A percentile compares a stretch with the other conserved stretches of the same genome.
Evolutionary conservation across 2,113 vertebrate genomes (phyloP).

Genomic region (Leucoraja erinaceus): DNA sequence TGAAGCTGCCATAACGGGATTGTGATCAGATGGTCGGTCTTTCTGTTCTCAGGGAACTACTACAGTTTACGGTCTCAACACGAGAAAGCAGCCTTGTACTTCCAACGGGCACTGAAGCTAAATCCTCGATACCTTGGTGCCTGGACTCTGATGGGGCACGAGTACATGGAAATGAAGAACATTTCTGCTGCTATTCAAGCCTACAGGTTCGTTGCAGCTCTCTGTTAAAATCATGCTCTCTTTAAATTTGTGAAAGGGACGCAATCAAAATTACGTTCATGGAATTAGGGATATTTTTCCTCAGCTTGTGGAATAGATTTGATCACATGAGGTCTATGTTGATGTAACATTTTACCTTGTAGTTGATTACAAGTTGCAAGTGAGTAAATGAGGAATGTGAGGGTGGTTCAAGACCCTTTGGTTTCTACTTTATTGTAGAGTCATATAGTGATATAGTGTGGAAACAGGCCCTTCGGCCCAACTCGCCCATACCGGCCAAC

Average conservation of each 20-base stretch:
- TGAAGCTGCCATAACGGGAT: neutral
- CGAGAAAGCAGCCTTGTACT: constrained; percentile 96
- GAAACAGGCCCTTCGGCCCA: no score
- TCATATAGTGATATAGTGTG: no score
- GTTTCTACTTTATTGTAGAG: no score
- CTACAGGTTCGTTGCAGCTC: constrained; percentile 61
- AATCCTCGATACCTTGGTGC: constrained; percentile 94
- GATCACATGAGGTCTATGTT: neutral
- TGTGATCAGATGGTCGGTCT: neutral
- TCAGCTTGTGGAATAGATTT: neutral
- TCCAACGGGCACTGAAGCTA: constrained; percentile 92
- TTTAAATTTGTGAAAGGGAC: neutral
- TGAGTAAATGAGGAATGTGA: neutral
- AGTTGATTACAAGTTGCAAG: neutral
- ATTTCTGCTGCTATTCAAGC: constrained; percentile 96
- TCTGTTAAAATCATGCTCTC: neutral
- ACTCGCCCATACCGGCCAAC: no score
- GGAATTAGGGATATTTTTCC: neutral
- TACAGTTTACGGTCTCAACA: constrained; percentile 95
- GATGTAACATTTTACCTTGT: neutral
- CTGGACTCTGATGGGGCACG: constrained; percentile 97
- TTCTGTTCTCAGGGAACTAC: constrained; percentile 72
- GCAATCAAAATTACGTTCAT: neutral
- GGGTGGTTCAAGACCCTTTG: no score
- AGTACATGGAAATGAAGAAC: constrained; percentile 99